phyloP scores from a whole-genome alignment of 2,113 vertebrate genomes.

The Myanophis thanlyinensis region DNA sequence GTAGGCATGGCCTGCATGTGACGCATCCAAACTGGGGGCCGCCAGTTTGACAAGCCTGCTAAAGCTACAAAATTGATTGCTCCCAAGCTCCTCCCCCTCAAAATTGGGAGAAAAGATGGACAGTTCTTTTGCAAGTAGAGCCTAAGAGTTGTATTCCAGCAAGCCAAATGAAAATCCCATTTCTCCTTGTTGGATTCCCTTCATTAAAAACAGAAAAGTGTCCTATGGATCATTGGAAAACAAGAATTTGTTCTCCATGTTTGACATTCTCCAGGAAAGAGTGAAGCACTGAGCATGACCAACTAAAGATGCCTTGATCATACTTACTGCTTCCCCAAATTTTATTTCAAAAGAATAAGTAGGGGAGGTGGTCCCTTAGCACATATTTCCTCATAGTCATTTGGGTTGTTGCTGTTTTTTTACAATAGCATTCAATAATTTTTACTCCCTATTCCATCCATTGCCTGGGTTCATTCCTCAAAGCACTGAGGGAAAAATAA shows the following conservation, averaged over 20 bases:
- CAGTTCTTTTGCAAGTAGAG: not conserved
- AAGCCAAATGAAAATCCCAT: not conserved
- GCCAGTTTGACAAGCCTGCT: too few relatives aligned
- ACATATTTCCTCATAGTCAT: not conserved
- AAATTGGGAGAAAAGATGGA: not conserved
- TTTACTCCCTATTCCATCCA: not conserved
- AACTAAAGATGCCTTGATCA: not conserved
- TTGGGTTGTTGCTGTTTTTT: not conserved
- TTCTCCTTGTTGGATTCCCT: too few relatives aligned
- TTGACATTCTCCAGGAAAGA: not conserved
- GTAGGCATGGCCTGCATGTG: too few relatives aligned
- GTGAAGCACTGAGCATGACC: not conserved
- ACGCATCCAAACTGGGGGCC: too few relatives aligned
- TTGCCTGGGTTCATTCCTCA: not conserved
- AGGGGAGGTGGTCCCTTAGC: not conserved
- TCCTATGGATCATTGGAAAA: not conserved
- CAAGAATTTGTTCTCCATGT: not conserved
- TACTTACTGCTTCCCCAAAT: not conserved
- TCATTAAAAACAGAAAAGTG: not conserved
- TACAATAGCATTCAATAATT: not conserved
- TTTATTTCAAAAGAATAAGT: not conserved
- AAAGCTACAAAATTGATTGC: not conserved
- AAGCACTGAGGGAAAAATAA: not conserved
- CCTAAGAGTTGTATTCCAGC: not conserved
- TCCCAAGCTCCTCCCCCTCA: not conserved